phyloP scores from a whole-genome alignment of 2,797 vertebrate genomes.

The Malurus splendens region DNA sequence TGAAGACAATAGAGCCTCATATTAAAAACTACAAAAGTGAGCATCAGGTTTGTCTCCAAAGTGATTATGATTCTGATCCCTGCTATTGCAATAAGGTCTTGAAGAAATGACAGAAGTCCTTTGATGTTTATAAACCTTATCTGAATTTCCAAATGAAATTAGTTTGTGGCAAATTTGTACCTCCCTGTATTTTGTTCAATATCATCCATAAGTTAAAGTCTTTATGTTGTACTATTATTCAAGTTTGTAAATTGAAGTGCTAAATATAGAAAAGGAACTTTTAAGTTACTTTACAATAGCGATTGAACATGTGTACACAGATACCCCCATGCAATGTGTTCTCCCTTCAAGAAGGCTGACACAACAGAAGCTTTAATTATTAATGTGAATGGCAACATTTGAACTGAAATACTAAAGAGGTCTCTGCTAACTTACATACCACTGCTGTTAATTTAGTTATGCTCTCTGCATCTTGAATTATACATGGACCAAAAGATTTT shows the following conservation, averaged over 20 bases:
- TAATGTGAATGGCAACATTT: neutral
- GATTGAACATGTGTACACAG: neutral
- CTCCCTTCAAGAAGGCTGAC: neutral
- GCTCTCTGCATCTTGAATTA: neutral
- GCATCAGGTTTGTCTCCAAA: neutral
- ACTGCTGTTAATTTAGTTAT: neutral
- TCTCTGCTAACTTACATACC: neutral
- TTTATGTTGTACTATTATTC: neutral
- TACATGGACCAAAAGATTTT: neutral
- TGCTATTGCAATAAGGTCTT: neutral
- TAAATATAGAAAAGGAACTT: neutral
- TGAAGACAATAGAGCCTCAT: neutral
- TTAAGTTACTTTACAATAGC: neutral
- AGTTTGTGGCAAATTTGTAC: neutral
- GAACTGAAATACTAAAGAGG: neutral
- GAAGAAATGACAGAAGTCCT: neutral
- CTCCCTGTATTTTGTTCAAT: neutral
- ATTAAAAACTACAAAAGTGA: neutral
- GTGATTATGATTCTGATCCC: neutral
- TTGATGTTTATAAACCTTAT: neutral
- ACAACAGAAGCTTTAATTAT: neutral
- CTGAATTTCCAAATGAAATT: neutral
- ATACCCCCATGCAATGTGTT: neutral
- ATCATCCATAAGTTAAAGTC: neutral
- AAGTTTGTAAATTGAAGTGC: neutral